A percentile compares a stretch with the other conserved stretches of the same genome.
These are phyloP conservation scores for Parelbella ahira DNA, from an alignment of 2,888 invertebrate genomes.

Conservation along the genomic window DNA sequence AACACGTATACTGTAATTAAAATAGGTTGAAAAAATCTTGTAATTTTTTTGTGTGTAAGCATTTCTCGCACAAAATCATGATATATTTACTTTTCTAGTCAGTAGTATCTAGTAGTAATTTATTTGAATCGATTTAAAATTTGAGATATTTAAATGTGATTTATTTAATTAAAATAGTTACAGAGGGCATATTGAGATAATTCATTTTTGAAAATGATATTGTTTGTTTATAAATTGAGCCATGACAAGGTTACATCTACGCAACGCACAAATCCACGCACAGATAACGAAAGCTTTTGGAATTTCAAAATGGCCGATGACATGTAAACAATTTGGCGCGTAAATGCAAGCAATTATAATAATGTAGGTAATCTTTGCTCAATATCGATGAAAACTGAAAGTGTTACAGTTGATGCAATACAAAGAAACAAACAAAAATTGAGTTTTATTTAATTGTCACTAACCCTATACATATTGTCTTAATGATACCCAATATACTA, in stretches of 20 bases:
- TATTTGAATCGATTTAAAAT: too few species aligned
- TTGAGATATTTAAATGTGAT: too few species aligned
- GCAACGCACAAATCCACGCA: conserved; percentile 27
- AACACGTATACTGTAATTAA: too few species aligned
- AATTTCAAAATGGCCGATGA: conserved; percentile 22
- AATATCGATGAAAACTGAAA: conserved; percentile 78
- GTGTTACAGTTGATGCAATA: conserved; percentile 81
- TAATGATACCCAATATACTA: too few species aligned
- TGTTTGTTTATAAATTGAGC: too few species aligned
- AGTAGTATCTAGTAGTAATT: too few species aligned
- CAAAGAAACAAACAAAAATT: conserved; percentile 75
- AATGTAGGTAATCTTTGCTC: conserved; percentile 81
- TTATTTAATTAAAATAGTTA: conserved; percentile 16
- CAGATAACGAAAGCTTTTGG: conserved; percentile 18
- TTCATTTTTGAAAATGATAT: neutral
- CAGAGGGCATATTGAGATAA: too few species aligned
- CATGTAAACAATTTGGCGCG: conserved; percentile 51
- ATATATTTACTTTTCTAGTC: too few species aligned
- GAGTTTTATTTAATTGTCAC: conserved; percentile 73
- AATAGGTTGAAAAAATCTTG: too few species aligned
- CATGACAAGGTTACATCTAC: conserved; percentile 26
- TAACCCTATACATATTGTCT: too few species aligned
- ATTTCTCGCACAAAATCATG: too few species aligned
- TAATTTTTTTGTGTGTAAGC: too few species aligned
- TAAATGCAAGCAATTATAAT: conserved; percentile 67